Percentiles rank a stretch among this genome's conserved stretches.
Evolutionary conservation across 1,140 invertebrate species (phyloP).

Genomic region (Sweltsa coloradensis): DNA sequence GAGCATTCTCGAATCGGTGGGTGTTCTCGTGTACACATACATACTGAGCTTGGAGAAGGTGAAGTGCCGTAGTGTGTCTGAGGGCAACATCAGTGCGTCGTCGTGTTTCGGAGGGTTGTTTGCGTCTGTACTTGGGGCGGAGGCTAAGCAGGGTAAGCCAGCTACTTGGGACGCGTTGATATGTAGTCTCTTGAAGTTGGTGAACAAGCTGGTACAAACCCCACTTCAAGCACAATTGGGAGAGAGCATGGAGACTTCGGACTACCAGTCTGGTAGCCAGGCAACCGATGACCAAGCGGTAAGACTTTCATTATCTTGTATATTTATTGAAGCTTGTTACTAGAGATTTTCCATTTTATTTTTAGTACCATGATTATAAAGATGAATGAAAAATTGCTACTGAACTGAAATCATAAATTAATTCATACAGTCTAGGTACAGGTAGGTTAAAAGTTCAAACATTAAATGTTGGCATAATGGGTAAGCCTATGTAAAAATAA

Average conservation of each 20-base stretch:
- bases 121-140: slow-evolving; percentile 49
- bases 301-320: not conserved
- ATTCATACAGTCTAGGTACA: too few relatives aligned
- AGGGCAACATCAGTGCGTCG: slow-evolving; percentile 31
- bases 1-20: slow-evolving; percentile 59
- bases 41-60: slow-evolving; percentile 44
- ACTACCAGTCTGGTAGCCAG: not conserved
- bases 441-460: too few relatives aligned
- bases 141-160: slow-evolving; percentile 39
- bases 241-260: slow-evolving; percentile 24
- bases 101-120: slow-evolving; percentile 50
- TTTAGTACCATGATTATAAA: too few relatives aligned
- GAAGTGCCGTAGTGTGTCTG: slow-evolving; percentile 34
- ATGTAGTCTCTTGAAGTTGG: slow-evolving; percentile 52
- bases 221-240: slow-evolving; percentile 18
- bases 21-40: slow-evolving; percentile 41
- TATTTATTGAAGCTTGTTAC: not conserved
- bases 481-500: too few relatives aligned
- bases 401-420: too few relatives aligned
- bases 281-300: not conserved
- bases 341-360: not conserved
- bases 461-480: too few relatives aligned
- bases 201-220: slow-evolving; percentile 31
- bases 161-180: slow-evolving; percentile 53
- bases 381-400: too few relatives aligned